A percentile compares a stretch with the other conserved stretches of the same genome.
These are phyloP conservation scores for Lota lota DNA, from an alignment of 2,113 vertebrate genomes.

Conservation along the genomic window DNA sequence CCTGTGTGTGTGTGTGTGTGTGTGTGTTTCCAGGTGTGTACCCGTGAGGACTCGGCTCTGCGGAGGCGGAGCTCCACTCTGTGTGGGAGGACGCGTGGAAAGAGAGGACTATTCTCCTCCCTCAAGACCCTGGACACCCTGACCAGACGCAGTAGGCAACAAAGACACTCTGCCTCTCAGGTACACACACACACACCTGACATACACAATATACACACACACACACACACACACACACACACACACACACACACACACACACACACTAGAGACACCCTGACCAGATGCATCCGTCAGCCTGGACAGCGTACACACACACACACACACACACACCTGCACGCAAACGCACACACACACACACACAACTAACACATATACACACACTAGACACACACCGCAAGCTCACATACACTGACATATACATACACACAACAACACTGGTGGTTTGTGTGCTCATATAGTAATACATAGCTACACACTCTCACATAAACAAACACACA, in stretches of 20 bases:
- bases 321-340: not conserved
- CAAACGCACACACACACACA: too few species aligned
- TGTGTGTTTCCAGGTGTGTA: slow-evolving; percentile 78
- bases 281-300: too few species aligned
- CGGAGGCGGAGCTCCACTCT: slow-evolving; percentile 77
- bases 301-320: not conserved
- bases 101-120: slow-evolving; percentile 83
- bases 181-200: slow-evolving; percentile 55
- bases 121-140: slow-evolving; percentile 83
- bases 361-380: not conserved
- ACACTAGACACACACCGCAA: not conserved
- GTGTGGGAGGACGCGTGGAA: slow-evolving; percentile 68
- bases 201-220: not conserved
- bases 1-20: not conserved
- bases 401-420: not conserved
- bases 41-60: slow-evolving; percentile 80
- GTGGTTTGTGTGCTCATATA: too few species aligned
- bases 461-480: not conserved
- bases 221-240: not conserved
- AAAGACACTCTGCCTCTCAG: slow-evolving; percentile 79
- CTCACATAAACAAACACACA: not conserved
- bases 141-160: slow-evolving; percentile 74
- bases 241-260: not conserved
- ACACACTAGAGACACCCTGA: not conserved
- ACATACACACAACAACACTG: not conserved